These are phyloP conservation scores for Eriosoma lanigerum DNA, from an alignment of 1,140 invertebrate genomes.

Conservation along the genomic window DNA sequence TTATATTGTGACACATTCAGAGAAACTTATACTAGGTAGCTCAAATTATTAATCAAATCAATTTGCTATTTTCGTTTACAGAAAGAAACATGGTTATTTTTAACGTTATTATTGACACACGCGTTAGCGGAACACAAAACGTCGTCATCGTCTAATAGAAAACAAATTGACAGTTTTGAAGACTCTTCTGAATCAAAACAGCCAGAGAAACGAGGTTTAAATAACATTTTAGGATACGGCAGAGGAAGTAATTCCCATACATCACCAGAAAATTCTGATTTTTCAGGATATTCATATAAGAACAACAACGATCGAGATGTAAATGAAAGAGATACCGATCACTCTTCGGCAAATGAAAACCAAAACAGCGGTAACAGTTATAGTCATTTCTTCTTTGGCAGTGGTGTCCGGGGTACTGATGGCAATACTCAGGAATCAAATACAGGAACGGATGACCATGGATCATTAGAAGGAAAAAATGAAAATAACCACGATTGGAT, in stretches of 20 bases:
- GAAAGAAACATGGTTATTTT: constrained; percentile 46
- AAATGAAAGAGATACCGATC: not conserved
- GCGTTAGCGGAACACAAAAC: constrained; percentile 10
- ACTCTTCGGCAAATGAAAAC: not conserved
- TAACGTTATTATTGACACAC: constrained; percentile 21
- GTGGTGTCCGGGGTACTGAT: not conserved
- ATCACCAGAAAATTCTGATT: not conserved
- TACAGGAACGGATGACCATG: not conserved
- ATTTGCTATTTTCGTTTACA: not conserved
- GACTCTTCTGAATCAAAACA: constrained; percentile 61
- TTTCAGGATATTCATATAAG: not conserved
- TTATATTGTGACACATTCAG: too few relatives aligned
- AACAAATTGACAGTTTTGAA: not conserved
- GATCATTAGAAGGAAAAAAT: not conserved
- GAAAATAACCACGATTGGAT: constrained; percentile 16
- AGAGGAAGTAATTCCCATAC: not conserved
- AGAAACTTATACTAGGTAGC: too few relatives aligned
- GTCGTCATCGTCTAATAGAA: not conserved
- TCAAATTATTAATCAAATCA: not conserved
- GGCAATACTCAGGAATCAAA: not conserved
- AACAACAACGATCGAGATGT: not conserved
- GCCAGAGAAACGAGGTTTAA: constrained; percentile 69
- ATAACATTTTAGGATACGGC: constrained; percentile 58
- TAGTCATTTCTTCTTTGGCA: not conserved
- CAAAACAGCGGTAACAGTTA: constrained; percentile 1